Percentiles rank a stretch among this genome's conserved stretches.
Evolutionary conservation across 2,113 vertebrate genomes (phyloP).

Genomic region (Saccopteryx bilineata): DNA sequence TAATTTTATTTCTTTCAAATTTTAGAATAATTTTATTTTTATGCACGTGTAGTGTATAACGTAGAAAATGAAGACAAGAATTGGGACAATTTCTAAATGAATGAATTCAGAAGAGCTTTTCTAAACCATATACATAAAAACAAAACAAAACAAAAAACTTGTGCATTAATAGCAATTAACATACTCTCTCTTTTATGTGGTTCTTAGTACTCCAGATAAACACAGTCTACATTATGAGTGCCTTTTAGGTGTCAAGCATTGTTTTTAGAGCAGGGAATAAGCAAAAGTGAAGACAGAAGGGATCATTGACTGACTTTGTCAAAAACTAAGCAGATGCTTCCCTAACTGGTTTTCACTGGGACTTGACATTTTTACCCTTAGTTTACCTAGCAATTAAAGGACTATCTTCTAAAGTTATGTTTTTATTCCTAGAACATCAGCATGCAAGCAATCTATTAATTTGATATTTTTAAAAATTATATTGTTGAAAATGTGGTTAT

Average conservation of each 20-base stretch:
- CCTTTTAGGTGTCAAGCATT: not conserved
- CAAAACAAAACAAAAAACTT: not conserved
- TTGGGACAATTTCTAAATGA: not conserved
- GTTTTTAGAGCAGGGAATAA: not conserved
- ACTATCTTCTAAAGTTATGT: not conserved
- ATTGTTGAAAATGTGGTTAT: not conserved
- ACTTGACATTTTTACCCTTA: not conserved
- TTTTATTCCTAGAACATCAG: not conserved
- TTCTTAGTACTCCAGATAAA: not conserved
- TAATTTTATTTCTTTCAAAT: not conserved
- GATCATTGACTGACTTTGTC: not conserved
- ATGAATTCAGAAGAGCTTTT: not conserved
- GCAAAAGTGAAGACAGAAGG: not conserved
- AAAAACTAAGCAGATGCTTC: not conserved
- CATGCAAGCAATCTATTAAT: not conserved
- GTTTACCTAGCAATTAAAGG: not conserved
- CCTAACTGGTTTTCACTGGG: not conserved
- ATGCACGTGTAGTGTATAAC: not conserved
- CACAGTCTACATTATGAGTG: not conserved
- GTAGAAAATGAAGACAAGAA: not conserved
- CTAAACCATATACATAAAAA: not conserved
- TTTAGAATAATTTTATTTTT: slow-evolving; percentile 49
- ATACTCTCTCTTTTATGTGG: not conserved
- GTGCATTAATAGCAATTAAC: not conserved
- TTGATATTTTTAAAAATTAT: not conserved